phyloP scores from a whole-genome alignment of 2,888 invertebrate species.

The Trichacis sp. region DNA sequence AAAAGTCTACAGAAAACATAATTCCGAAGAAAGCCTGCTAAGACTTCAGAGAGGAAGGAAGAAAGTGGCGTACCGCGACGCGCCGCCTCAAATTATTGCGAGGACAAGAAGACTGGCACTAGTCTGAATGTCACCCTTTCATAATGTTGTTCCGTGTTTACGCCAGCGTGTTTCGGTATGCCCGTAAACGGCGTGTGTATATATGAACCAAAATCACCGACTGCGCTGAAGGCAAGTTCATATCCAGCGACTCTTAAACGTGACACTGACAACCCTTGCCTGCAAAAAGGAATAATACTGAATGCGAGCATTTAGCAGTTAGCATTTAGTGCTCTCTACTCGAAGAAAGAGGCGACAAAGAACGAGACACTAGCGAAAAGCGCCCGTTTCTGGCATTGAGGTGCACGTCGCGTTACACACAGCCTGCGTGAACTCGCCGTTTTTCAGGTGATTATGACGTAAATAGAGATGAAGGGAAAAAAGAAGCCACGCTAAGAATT shows the following conservation, averaged over 20 bases:
- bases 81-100: constrained; percentile 28
- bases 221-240: constrained; percentile 25
- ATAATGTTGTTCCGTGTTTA: constrained; percentile 52
- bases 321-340: constrained; percentile 52
- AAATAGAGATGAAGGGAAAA: constrained; percentile 59
- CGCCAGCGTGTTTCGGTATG: constrained; percentile 41
- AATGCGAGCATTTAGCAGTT: constrained; percentile 57
- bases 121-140: constrained; percentile 38
- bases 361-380: no score
- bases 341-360: constrained; percentile 36
- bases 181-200: constrained; percentile 15
- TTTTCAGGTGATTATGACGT: constrained; percentile 61
- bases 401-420: constrained; percentile 63
- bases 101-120: constrained; percentile 5
- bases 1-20: constrained; percentile 6
- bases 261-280: constrained; percentile 44
- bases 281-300: constrained; percentile 56
- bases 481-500: constrained; percentile 42
- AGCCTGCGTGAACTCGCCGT: constrained; percentile 57
- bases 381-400: constrained; percentile 57
- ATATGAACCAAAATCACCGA: constrained; percentile 36
- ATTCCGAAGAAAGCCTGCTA: constrained; percentile 19
- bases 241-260: constrained; percentile 44
- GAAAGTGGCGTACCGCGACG: constrained; percentile 14
- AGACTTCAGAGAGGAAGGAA: constrained; percentile 9